Evolutionary conservation across 1,140 invertebrate genomes (phyloP).

Genomic region (Aphaenogaster ashmeadi): DNA sequence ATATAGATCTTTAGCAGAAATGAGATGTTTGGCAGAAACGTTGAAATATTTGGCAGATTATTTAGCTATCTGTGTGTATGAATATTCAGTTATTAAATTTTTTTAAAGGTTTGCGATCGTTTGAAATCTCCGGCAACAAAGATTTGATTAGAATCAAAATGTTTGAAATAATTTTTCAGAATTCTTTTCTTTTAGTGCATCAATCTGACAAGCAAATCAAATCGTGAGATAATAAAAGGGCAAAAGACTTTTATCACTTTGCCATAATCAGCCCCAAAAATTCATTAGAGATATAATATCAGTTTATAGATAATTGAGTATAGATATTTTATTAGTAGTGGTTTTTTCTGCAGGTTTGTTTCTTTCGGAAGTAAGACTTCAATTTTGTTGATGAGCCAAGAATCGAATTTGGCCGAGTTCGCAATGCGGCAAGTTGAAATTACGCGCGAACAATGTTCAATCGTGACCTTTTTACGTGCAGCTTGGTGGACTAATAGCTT

Average conservation of each 20-base stretch:
- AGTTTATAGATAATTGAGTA: not conserved
- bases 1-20: not conserved
- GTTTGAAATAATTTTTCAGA: constrained; percentile 9
- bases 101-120: not conserved
- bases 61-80: not conserved
- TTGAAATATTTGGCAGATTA: not conserved
- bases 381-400: constrained; percentile 24
- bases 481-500: constrained; percentile 28
- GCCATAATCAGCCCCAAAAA: not conserved
- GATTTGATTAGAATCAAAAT: not conserved
- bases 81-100: not conserved
- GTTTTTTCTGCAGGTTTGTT: not conserved
- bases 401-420: constrained; percentile 32
- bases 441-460: constrained; percentile 29
- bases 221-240: not conserved
- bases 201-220: not conserved
- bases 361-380: not conserved
- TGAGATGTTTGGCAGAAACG: not conserved
- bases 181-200: not conserved
- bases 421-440: constrained; percentile 27
- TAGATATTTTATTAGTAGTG: not conserved
- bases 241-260: not conserved
- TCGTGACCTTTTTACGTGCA: constrained; percentile 46
- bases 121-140: not conserved
- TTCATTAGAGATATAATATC: not conserved